Evolutionary conservation across 1,140 invertebrate genomes (phyloP), one percentile per base, ranked within the genome.

Genomic region (Nilaparvata lugens): DNA sequence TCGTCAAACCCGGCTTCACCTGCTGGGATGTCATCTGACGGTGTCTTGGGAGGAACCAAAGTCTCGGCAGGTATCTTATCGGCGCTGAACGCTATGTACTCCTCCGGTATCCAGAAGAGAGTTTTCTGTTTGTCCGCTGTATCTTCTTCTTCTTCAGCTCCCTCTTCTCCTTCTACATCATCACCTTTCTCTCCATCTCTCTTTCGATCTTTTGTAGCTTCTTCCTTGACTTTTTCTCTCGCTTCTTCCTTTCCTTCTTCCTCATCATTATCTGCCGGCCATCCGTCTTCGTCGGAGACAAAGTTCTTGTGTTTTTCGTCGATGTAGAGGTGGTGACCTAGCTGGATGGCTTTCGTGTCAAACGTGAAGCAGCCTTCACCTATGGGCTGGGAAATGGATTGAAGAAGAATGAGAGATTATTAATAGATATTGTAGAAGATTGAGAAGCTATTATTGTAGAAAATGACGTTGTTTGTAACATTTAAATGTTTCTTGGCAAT

Each of bases 361-460:
- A 60, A 60, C 9, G 53, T 38, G 40, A 60, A 60, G 40, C 58
- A 53, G 2, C 58, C 58, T 21, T 53, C 53, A 18, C 58, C 58
- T 35, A 52, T 25, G 1, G 58, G 58, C 56, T 58, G 24, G 18
- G 19, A 19, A 40, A 57, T 21, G 24, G 23, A 52, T 52, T n/a
- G 1, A 52, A 35, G 13, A 35, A 35, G 9, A 11, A 11, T 4
- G 7, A 4, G 31, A 35, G 13, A 35, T 4, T 35, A 4, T 35
- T 35, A n/a, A n/a, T n/a, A n/a, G n/a, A n/a, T n/a, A n/a, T n/a
- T n/a, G n/a, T n/a, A n/a, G n/a, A n/a, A n/a, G n/a, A n/a, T n/a
- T n/a, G n/a, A n/a, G n/a, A n/a, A n/a, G n/a, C n/a, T n/a, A n/a
- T n/a, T n/a, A n/a, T n/a, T n/a, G n/a, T n/a, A n/a, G n/a, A n/a